phyloP scores from a whole-genome alignment of 2,797 vertebrate genomes.

The Coregonus sp. region DNA sequence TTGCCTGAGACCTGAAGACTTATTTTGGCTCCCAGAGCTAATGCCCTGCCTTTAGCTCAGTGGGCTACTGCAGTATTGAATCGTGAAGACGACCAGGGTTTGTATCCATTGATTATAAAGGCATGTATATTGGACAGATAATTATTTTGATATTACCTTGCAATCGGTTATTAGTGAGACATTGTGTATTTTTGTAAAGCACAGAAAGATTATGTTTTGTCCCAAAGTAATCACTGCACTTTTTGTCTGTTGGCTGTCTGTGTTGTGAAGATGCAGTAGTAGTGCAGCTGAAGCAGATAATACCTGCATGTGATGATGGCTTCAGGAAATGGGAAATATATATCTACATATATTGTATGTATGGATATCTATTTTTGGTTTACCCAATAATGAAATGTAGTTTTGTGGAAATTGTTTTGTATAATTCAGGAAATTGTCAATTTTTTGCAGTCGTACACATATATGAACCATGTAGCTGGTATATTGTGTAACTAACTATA shows the following conservation, averaged over 20 bases:
- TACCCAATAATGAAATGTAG: conserved; percentile 72
- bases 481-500: conserved; percentile 78
- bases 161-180: conserved; percentile 20
- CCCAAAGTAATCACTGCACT: conserved; percentile 44
- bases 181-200: conserved; percentile 54
- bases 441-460: conserved; percentile 84
- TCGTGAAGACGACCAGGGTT: neutral
- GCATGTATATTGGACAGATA: conserved; percentile 23
- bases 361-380: conserved; percentile 81
- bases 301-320: conserved; percentile 70
- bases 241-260: conserved; percentile 47
- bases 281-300: conserved; percentile 47
- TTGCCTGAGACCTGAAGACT: conserved; percentile 13
- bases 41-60: conserved; percentile 2
- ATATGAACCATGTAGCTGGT: conserved; percentile 61
- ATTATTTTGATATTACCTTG: conserved; percentile 41
- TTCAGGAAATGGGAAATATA: conserved; percentile 63
- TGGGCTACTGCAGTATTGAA: conserved; percentile 6
- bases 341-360: conserved; percentile 63
- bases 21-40: neutral
- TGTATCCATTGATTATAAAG: conserved; percentile 6
- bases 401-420: conserved; percentile 82
- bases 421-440: conserved; percentile 77
- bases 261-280: conserved; percentile 56
- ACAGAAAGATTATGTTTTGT: conserved; percentile 36